Base-by-base conservation (phyloP, 2,888 invertebrate genomes). In the Drosophila barbarae region DNA sequence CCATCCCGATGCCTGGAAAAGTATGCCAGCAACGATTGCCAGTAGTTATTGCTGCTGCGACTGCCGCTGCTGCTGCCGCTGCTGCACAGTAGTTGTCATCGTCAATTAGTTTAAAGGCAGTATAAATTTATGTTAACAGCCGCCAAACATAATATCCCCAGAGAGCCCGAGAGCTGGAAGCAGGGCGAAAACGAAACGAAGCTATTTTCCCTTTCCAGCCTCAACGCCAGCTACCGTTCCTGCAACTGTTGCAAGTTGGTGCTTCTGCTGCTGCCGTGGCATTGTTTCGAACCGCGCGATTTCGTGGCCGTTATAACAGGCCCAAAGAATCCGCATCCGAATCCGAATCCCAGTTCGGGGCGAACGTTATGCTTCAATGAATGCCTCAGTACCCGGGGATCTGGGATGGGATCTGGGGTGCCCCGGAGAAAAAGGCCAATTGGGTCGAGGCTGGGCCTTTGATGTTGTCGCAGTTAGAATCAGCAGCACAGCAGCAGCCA, bases 71-170 rank as follows among this genome's bases (percentile, higher is more conserved):
- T 26, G 21, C 21, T 21, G 21, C 56, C 49, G 39, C 57, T 53
- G 73, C 59, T 64, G 77, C 76, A 64, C 67, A 64, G 60, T 65
- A 77, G 79, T 79, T 77, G 79, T 77, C 79, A 74, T 77, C 79
- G 79, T 77, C 77, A 77, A 79, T 77, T 77, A 77, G 77, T 72
- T 79, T 69, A 76, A 79, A 79, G 74, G 79, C 71, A 67, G 79
- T 73, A 79, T 74, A 77, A 77, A 77, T 77, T 77, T 74, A 77
- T 77, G 79, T 79, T 79, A 79, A 74, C 76, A 74, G 77, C 73
- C 50, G 56, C 46, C 70, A 69, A 74, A 69, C 76, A 71, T 78
- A 71, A 75, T 76, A 73, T 78, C 63, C 72, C 66, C 73, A 32
- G 61, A 54, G 70, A 68, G 60, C 12, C 28, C 46, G 38, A 49